A percentile compares a stretch with the other conserved stretches of the same genome.
Conservation (phyloP, 2,888 invertebrate species). For the Drosophila colorata region DNA sequence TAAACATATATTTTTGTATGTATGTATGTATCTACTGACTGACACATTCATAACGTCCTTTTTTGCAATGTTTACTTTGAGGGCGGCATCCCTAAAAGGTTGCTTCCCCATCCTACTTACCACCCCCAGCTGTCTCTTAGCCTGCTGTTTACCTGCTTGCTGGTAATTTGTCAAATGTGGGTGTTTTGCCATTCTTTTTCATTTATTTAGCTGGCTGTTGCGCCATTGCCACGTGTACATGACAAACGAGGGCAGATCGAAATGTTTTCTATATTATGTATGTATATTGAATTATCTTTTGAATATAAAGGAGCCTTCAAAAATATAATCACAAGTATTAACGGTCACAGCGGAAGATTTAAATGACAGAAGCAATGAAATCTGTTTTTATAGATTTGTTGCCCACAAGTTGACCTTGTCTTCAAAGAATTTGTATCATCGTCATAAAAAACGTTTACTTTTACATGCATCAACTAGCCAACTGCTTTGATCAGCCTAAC, state of each 20-base stretch:
- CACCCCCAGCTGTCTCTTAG: constrained; percentile 6
- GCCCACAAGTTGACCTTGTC: too few relatives aligned
- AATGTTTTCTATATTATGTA: neutral
- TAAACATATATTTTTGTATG: constrained; percentile 33
- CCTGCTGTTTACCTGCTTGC: constrained; percentile 64
- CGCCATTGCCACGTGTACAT: constrained; percentile 35
- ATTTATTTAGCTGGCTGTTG: constrained; percentile 54
- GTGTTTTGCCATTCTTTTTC: constrained; percentile 59
- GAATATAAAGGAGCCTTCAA: too few relatives aligned
- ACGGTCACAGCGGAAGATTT: too few relatives aligned
- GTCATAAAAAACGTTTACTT: too few relatives aligned
- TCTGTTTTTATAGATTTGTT: too few relatives aligned
- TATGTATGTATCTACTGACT: neutral
- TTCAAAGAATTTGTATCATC: too few relatives aligned
- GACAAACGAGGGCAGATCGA: constrained; percentile 46
- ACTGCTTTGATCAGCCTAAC: too few relatives aligned
- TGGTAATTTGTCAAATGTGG: constrained; percentile 78
- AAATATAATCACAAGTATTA: too few relatives aligned
- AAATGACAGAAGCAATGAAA: too few relatives aligned
- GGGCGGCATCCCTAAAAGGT: constrained; percentile 6
- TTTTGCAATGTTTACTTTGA: constrained; percentile 14
- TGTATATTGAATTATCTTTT: too few relatives aligned
- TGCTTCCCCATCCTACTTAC: constrained; percentile 3
- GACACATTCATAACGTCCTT: constrained; percentile 8
- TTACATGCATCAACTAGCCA: too few relatives aligned